Conservation (phyloP, 2,888 invertebrate genomes). For the Darwinula stevensoni region DNA sequence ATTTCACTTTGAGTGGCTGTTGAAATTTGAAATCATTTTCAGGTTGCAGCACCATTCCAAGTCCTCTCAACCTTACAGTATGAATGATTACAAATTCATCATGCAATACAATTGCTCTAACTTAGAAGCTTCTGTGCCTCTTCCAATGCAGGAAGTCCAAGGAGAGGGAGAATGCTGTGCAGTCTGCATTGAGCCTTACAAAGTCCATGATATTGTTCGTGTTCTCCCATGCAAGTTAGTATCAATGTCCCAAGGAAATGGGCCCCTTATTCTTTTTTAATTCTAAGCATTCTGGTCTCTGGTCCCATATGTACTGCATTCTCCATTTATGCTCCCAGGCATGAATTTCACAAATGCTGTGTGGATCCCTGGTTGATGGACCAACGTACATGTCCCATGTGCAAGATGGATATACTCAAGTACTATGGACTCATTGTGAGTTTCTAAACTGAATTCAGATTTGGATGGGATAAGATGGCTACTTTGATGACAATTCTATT, state of each 20-base stretch:
- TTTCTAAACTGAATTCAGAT: too few species aligned
- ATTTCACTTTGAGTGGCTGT: too few species aligned
- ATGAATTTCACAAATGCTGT: constrained; percentile 81
- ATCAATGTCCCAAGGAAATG: too few species aligned
- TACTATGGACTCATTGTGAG: constrained; percentile 47
- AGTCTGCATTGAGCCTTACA: constrained; percentile 77
- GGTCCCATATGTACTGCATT: constrained; percentile 1
- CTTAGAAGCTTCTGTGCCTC: too few species aligned
- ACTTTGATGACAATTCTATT: constrained; percentile 1
- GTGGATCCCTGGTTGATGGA: constrained; percentile 88
- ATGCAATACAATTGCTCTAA: too few species aligned
- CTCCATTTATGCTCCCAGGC: constrained; percentile 27
- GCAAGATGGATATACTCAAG: constrained; percentile 79
- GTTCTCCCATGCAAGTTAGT: constrained; percentile 76
- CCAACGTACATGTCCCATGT: constrained; percentile 86
- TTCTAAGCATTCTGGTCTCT: constrained; percentile 1
- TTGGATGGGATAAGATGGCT: too few species aligned
- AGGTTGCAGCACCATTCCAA: too few species aligned
- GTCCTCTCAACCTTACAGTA: too few species aligned
- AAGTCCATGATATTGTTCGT: constrained; percentile 51
- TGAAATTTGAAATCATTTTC: too few species aligned
- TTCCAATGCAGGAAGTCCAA: constrained; percentile 37
- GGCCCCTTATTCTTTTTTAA: too few species aligned
- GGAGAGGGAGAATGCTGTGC: constrained; percentile 74
- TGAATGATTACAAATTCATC: too few species aligned